Conservation (phyloP, 2,888 invertebrate species). For the Cosmia pyralina region DNA sequence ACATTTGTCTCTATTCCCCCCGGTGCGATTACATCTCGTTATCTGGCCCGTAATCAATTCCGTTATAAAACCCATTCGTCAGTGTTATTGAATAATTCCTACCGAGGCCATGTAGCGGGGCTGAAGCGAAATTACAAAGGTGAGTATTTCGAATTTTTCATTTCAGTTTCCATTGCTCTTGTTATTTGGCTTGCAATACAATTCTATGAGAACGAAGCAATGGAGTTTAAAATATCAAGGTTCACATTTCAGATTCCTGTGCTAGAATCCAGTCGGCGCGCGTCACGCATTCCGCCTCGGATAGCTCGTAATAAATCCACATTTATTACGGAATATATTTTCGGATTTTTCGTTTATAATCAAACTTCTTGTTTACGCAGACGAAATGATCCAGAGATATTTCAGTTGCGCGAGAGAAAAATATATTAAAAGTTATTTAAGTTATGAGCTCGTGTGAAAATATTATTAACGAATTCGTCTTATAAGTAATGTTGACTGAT, state of each 20-base stretch:
- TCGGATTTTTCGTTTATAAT: conserved; percentile 47
- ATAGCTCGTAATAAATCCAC: conserved; percentile 57
- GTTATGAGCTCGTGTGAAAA: conserved; percentile 36
- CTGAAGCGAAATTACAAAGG: conserved; percentile 46
- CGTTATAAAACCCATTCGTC: conserved; percentile 69
- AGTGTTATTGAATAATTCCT: conserved; percentile 70
- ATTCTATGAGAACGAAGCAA: conserved; percentile 33
- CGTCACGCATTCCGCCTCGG: conserved; percentile 50
- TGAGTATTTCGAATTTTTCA: conserved; percentile 48
- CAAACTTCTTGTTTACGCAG: conserved; percentile 48
- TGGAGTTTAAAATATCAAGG: conserved; percentile 46
- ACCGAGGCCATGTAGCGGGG: conserved; percentile 43
- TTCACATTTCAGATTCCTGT: conserved; percentile 46
- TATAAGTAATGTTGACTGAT: conserved; percentile 13
- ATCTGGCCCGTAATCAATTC: conserved; percentile 73
- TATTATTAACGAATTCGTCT: conserved; percentile 43
- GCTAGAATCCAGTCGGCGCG: conserved; percentile 47
- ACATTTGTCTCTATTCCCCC: conserved; percentile 87
- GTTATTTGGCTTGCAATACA: conserved; percentile 19
- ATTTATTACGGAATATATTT: conserved; percentile 57
- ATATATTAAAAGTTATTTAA: conserved; percentile 47
- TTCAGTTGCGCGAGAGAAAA: conserved; percentile 18
- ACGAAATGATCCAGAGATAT: conserved; percentile 48
- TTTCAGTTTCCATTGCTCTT: conserved; percentile 51
- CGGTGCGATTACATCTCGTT: conserved; percentile 76